phyloP scores from a whole-genome alignment of 2,113 vertebrate species.

The Sinocyclocheilus maitianheensis region DNA sequence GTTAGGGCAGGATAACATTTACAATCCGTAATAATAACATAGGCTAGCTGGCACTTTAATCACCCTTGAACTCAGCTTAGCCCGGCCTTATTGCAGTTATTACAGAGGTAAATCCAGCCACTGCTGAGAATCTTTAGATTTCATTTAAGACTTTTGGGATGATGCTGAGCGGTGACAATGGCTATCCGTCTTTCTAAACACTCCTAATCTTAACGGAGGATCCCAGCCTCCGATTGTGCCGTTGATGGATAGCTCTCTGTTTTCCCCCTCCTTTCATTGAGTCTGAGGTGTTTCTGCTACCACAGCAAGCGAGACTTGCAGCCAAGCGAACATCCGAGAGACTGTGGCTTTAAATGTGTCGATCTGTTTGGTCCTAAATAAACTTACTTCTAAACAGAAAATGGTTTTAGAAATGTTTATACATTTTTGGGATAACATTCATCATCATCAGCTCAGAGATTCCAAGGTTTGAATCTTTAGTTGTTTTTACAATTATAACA shows the following conservation, averaged over 20 bases:
- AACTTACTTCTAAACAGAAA: neutral
- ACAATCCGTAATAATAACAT: slow-evolving; percentile 61
- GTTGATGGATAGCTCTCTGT: slow-evolving; percentile 79
- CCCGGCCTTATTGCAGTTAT: slow-evolving; percentile 57
- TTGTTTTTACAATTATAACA: neutral
- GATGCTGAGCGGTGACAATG: slow-evolving; percentile 71
- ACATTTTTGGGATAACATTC: neutral
- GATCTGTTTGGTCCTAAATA: neutral
- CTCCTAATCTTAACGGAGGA: slow-evolving; percentile 83
- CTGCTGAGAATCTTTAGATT: slow-evolving; percentile 77
- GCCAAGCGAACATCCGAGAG: slow-evolving; percentile 28
- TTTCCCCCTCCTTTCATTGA: slow-evolving; percentile 48
- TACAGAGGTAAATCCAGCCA: slow-evolving; percentile 79
- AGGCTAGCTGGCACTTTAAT: slow-evolving; percentile 56
- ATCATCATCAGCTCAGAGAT: neutral
- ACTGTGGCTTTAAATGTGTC: slow-evolving; percentile 37
- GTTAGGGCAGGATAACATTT: slow-evolving; percentile 59
- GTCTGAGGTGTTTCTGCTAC: slow-evolving; percentile 63
- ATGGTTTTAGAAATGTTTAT: neutral
- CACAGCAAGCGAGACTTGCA: slow-evolving; percentile 56
- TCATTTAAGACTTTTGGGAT: slow-evolving; percentile 76
- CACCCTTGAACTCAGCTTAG: slow-evolving; percentile 61
- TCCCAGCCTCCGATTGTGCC: slow-evolving; percentile 70
- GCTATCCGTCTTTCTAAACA: slow-evolving; percentile 85
- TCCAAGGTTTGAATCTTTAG: neutral